Base-by-base conservation (phyloP, 2,888 invertebrate genomes). In the Mechanitis mazaeus region DNA sequence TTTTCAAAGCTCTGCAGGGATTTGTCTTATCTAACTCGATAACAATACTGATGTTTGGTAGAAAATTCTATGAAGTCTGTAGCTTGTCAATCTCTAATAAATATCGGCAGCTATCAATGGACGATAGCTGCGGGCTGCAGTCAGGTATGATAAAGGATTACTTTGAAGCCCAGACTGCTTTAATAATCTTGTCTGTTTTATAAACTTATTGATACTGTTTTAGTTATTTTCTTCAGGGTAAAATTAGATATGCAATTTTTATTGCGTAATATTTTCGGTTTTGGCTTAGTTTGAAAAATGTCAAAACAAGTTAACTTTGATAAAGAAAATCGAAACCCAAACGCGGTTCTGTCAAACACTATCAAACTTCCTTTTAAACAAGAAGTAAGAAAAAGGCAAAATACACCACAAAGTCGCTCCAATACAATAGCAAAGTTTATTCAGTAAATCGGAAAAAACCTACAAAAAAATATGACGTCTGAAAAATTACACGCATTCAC, bases 401-500 rank as follows among this genome's bases (percentile, higher is more conserved):
- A 80, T 77, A 80, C 80, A 80, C 78, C 79, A 79, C 79, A 84
- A 86, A 87, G 85, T 86, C 85, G 75, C 76, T 75, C 72, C 76
- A 69, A 77, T 79, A 90, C 86, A 90, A 89, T 85, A 75, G 84
- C 73, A 71, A 89, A 89, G 79, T 89, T 89, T 87, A 81, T 83
- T 82, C 79, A 78, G 79, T 76, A 80, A 79, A 79, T 82, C 75
- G 81, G 79, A 77, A 81, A 81, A 83, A 82, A 78, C 80, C 84
- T 83, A 82, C 83, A 83, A 84, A 87, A 88, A 88, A 88, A 88
- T 87, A 86, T 89, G 89, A 90, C 88, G 83, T 87, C 83, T 89
- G 88, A 90, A 87, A 90, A 89, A 90, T 90, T 87, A 90, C 88
- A 87, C 88, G 84, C 87, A 85, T 86, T 87, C 88, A 88, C 85